A percentile compares a stretch with the other conserved stretches of the same genome.
phyloP scores from a whole-genome alignment of 2,888 invertebrate genomes.

The Idaea dimidiata region DNA sequence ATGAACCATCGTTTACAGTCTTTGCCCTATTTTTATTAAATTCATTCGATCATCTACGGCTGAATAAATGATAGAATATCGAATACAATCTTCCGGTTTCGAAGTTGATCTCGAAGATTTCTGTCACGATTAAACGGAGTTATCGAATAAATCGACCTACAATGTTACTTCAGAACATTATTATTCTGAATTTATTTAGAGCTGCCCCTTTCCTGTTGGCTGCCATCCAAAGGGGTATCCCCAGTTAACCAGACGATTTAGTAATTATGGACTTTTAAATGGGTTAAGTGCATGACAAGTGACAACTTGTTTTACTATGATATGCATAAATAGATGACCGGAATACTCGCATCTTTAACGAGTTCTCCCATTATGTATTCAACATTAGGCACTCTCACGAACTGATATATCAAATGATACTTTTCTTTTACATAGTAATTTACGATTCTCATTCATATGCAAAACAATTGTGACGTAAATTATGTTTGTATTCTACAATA shows the following conservation, averaged over 20 bases:
- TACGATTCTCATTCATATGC: slow-evolving; percentile 31
- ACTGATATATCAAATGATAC: slow-evolving; percentile 11
- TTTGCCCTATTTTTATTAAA: not conserved
- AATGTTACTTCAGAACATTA: slow-evolving; percentile 51
- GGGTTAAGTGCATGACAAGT: slow-evolving; percentile 54
- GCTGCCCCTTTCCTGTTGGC: slow-evolving; percentile 75
- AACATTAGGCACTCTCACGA: slow-evolving; percentile 6
- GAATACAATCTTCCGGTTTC: slow-evolving; percentile 3
- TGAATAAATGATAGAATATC: not conserved
- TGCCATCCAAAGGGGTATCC: slow-evolving; percentile 72
- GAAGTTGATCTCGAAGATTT: slow-evolving; percentile 8
- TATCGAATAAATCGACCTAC: slow-evolving; percentile 32
- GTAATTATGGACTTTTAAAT: slow-evolving; percentile 69
- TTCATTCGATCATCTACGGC: not conserved
- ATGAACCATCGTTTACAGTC: slow-evolving; percentile 18
- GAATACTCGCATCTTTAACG: slow-evolving; percentile 12
- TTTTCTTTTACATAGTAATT: slow-evolving; percentile 13
- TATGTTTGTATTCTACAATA: slow-evolving; percentile 44
- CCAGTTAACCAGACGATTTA: slow-evolving; percentile 74
- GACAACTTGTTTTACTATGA: slow-evolving; percentile 47
- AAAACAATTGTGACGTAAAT: slow-evolving; percentile 38
- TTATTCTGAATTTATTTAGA: slow-evolving; percentile 72
- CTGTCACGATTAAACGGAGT: slow-evolving; percentile 5
- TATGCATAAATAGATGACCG: slow-evolving; percentile 8
- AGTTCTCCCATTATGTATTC: slow-evolving; percentile 55